These are phyloP conservation scores for Ceramica pisi DNA, from an alignment of 2,888 invertebrate species.

Conservation along the genomic window DNA sequence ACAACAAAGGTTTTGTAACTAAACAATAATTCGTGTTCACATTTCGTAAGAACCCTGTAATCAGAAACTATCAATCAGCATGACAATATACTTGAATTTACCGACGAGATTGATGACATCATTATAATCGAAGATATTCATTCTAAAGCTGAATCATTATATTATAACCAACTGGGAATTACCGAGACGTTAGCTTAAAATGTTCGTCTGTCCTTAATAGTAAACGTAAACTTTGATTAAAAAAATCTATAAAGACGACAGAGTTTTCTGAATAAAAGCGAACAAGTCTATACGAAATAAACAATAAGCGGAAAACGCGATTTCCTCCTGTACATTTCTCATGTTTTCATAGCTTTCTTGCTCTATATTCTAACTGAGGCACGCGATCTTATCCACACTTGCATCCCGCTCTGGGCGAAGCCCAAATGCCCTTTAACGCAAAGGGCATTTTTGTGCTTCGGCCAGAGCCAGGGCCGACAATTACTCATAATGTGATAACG, in stretches of 20 bases:
- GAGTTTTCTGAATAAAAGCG: not conserved
- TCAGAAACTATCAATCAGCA: constrained; percentile 55
- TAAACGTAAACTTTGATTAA: not conserved
- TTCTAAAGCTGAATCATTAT: constrained; percentile 32
- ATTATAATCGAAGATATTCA: constrained; percentile 61
- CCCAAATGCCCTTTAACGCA: too few species aligned
- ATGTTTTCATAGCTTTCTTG: too few species aligned
- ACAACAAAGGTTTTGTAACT: constrained; percentile 8
- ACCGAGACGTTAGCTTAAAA: not conserved
- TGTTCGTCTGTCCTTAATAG: constrained; percentile 11
- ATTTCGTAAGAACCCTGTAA: constrained; percentile 48
- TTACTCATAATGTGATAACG: too few species aligned
- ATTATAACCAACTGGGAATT: constrained; percentile 33
- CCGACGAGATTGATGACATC: constrained; percentile 58
- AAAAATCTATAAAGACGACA: not conserved
- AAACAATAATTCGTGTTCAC: constrained; percentile 47
- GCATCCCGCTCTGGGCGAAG: too few species aligned
- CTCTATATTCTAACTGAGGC: too few species aligned
- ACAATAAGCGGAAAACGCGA: too few species aligned
- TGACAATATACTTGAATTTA: constrained; percentile 58
- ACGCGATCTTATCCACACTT: too few species aligned
- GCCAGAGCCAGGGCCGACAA: too few species aligned
- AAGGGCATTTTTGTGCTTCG: too few species aligned
- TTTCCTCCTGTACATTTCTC: too few species aligned
- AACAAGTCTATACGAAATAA: too few species aligned